Conservation (phyloP, 2,888 invertebrate species). For the Hipparchia sbordonii region DNA sequence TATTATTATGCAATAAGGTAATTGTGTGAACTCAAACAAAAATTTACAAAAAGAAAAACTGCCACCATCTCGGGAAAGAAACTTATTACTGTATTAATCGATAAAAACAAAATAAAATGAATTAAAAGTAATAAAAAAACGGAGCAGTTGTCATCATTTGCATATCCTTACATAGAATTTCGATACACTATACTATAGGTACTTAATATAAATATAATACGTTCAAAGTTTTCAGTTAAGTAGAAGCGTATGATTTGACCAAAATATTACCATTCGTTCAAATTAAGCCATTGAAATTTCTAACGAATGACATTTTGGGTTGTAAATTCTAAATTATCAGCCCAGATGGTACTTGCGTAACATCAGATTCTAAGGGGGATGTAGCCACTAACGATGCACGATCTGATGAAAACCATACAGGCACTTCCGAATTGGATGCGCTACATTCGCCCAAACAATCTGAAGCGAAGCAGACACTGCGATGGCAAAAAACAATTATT, state of each 20-base stretch:
- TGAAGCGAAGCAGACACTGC: slow-evolving; percentile 59
- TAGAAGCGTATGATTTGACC: slow-evolving; percentile 78
- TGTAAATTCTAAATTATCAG: slow-evolving; percentile 41
- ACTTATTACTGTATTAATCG: slow-evolving; percentile 54
- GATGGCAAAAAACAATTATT: slow-evolving; percentile 42
- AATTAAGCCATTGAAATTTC: slow-evolving; percentile 49
- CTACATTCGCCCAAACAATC: slow-evolving; percentile 57
- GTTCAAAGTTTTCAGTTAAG: slow-evolving; percentile 77
- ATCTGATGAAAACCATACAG: slow-evolving; percentile 20
- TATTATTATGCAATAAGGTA: slow-evolving; percentile 77
- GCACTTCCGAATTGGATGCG: not conserved
- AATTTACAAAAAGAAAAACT: slow-evolving; percentile 63
- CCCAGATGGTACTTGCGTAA: slow-evolving; percentile 55
- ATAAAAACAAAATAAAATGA: slow-evolving; percentile 48
- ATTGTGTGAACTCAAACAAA: slow-evolving; percentile 49
- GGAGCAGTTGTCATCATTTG: slow-evolving; percentile 78
- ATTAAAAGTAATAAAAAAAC: slow-evolving; percentile 54
- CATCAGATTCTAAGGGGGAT: slow-evolving; percentile 64
- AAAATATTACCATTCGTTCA: slow-evolving; percentile 57
- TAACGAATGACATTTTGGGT: slow-evolving; percentile 40
- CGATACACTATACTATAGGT: slow-evolving; percentile 70
- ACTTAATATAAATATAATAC: slow-evolving; percentile 81
- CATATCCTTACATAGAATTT: slow-evolving; percentile 70
- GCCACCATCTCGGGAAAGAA: slow-evolving; percentile 62
- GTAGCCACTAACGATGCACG: slow-evolving; percentile 32